Base-by-base conservation (phyloP, 1,140 invertebrate genomes). In the Nephila pilipes region DNA sequence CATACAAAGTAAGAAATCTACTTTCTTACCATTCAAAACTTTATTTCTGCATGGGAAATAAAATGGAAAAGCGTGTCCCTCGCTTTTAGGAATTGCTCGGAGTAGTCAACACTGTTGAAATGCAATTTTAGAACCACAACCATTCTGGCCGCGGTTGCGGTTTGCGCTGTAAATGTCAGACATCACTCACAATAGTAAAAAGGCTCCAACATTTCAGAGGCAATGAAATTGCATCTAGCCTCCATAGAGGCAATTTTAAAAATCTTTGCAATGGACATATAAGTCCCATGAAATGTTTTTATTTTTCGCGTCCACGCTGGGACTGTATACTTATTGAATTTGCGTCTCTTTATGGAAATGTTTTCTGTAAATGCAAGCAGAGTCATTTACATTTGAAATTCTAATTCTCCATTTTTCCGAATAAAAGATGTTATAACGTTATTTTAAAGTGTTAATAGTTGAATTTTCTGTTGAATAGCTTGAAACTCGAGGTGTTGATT, bases 101-200 rank as follows among this genome's bases (percentile, higher is more conserved):
- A 75, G 69, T 32, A 75, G 69, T 75, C 69, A 75, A 75, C 69
- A 75, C 69, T 75, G 69, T 75, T 75, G 69, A 36, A 75, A 75
- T 75, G 69, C 69, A 75, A 75, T 75, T 75, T 75, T 32, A 75
- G 29, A 32, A 75, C 69, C 69, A 18, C 69, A 75, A 75, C 69
- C 69, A 4, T 36, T 32, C 69, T 1, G 16, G 25, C 29, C 16
- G 29, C n/a, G 29, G 29, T 75, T 75, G 69, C 69, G 69, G 69
- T 36, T 36, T 75, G 29, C 69, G 29, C 69, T 36, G 69, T 75
- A 75, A 75, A 75, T 36, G 69, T 75, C 69, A 75, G 32, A 36
- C 69, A 36, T 75, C 69, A 75, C 69, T 75, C 69, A 75, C 69
- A 75, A 75, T 36, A 20, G 29, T 75, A 75, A 75, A 65, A 46